Evolutionary conservation across 2,113 vertebrate species (phyloP), one percentile per base, ranked within the genome.

Genomic region (Anoplopoma fimbria): DNA sequence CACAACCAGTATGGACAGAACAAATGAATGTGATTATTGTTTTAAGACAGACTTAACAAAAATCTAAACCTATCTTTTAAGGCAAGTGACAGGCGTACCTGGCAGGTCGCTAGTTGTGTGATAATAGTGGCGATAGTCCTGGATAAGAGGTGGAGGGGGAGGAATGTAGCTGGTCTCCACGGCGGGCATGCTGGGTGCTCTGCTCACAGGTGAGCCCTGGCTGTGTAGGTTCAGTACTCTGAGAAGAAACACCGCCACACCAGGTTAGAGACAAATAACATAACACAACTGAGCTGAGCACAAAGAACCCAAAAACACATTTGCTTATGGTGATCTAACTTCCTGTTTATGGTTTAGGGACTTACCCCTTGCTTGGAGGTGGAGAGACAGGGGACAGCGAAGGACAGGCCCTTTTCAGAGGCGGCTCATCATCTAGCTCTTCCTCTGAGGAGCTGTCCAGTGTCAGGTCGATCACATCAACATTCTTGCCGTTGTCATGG

Each of bases 371-470:
- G 87, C 86, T 99, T 75, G 94, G 92, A 9, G 98, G 91, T 0
- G 97, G 97, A 0, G 98, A 99, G 1, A 96, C 96, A 1, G 98
- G 97, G 9, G 98, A 99, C 7, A 99, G 91, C 4, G 98, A 97
- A 62, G 97, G 97, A 79, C 98, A 99, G 80, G 94, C 90, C 86
- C 98, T 96, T 94, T 99, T 99, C 6, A 94, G 96, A 25, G 97
- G 95, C 0, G 97, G 97, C 78, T 99, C 97, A 3, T 99, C 97
- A 5, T 99, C 97, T 9, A 96, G 95, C 53, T 97, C 96, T 0
- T 99, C 98, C 6, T 99, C 98, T 0, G 98, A 99, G 2, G 98
- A 99, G 91, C 97, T 99, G 86, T 99, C 98, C 79, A 98, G 95
- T 65, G 98, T 99, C 84, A 99, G 91, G 89, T 99, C 98, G 38